These are phyloP conservation scores for Laupala kohalensis DNA, from an alignment of 1,140 invertebrate genomes.

Conservation along the genomic window DNA sequence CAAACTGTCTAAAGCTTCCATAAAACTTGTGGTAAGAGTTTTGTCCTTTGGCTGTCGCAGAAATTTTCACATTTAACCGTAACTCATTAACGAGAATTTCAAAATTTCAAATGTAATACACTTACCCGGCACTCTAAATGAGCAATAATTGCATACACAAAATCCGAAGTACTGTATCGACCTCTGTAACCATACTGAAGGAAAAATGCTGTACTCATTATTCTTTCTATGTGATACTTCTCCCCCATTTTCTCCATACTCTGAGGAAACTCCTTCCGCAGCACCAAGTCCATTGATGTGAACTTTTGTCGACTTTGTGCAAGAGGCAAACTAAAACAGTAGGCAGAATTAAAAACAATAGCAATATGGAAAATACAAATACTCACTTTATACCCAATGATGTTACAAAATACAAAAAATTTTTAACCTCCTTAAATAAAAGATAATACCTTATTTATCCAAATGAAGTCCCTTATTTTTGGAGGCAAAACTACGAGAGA, in stretches of 20 bases:
- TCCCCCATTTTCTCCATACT: slow-evolving; percentile 63
- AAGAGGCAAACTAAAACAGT: slow-evolving; percentile 54
- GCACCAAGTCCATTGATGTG: slow-evolving; percentile 71
- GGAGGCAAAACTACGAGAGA: too few relatives aligned
- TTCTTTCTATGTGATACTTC: slow-evolving; percentile 63
- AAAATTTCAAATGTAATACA: slow-evolving; percentile 12
- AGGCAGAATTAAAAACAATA: neutral
- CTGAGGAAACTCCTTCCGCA: slow-evolving; percentile 61
- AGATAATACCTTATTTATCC: too few relatives aligned
- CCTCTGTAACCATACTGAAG: slow-evolving; percentile 70
- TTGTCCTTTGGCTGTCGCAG: slow-evolving; percentile 20
- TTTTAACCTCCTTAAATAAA: too few relatives aligned
- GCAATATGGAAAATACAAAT: neutral
- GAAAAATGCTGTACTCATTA: slow-evolving; percentile 63
- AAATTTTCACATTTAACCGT: slow-evolving; percentile 13
- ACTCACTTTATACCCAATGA: too few relatives aligned
- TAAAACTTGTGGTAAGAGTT: slow-evolving; percentile 22
- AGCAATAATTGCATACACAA: slow-evolving; percentile 66
- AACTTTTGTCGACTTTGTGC: slow-evolving; percentile 76
- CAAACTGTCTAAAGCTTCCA: slow-evolving; percentile 20
- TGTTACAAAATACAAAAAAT: too few relatives aligned
- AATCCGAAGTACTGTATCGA: slow-evolving; percentile 67
- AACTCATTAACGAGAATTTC: neutral
- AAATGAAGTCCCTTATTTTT: too few relatives aligned
- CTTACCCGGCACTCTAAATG: slow-evolving; percentile 61